Evolutionary conservation across 2,113 vertebrate genomes (phyloP).

Genomic region (Ictalurus furcatus): DNA sequence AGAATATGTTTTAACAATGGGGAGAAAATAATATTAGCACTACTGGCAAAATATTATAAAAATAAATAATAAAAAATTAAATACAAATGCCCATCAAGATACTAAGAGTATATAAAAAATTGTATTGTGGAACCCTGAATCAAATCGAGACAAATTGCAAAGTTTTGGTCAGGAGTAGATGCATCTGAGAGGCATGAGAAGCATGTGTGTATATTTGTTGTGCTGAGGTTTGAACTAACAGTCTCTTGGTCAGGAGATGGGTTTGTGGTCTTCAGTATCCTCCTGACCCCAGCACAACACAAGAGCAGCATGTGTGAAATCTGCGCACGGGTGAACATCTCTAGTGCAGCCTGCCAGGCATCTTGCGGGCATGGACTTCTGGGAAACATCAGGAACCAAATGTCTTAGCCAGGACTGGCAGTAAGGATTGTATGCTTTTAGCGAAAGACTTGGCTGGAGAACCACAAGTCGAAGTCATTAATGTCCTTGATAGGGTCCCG

Average conservation of each 20-base stretch:
- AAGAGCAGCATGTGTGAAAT: slow-evolving; percentile 46
- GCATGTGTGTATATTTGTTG: slow-evolving; percentile 45
- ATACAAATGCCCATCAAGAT: background rate
- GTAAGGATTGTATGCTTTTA: slow-evolving; percentile 15
- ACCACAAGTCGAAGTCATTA: slow-evolving; percentile 62
- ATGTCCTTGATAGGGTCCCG: slow-evolving; percentile 59
- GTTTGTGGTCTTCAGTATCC: slow-evolving; percentile 48
- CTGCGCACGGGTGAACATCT: slow-evolving; percentile 64
- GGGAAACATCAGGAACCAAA: slow-evolving; percentile 62
- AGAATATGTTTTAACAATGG: background rate
- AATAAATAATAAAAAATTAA: too few relatives aligned
- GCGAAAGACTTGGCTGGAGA: slow-evolving; percentile 1
- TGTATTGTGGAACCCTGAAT: background rate
- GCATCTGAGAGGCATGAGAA: background rate
- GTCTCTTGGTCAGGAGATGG: slow-evolving; percentile 26
- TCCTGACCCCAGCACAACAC: slow-evolving; percentile 40
- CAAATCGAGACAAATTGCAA: background rate
- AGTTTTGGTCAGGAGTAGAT: slow-evolving; percentile 9
- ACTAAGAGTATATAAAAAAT: background rate
- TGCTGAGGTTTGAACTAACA: slow-evolving; percentile 34
- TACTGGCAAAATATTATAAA: background rate
- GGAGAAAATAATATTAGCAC: background rate
- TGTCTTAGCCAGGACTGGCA: slow-evolving; percentile 27
- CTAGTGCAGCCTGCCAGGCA: slow-evolving; percentile 61
- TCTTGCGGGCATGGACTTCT: slow-evolving; percentile 64